These are phyloP conservation scores for Eustalomyia histrio DNA, from an alignment of 2,888 invertebrate species.

Conservation along the genomic window DNA sequence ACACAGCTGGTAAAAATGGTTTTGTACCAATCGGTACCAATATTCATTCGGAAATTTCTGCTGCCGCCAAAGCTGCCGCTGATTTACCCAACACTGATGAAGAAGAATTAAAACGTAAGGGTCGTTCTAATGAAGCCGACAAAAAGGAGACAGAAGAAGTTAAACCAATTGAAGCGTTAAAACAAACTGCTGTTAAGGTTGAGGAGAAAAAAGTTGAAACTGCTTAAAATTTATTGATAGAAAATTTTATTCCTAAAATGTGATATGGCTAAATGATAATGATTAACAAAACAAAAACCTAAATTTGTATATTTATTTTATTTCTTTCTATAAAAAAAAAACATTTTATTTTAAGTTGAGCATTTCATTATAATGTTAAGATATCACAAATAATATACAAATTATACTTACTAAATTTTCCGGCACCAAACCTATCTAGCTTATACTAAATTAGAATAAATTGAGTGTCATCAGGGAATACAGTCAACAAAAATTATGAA, in stretches of 20 bases:
- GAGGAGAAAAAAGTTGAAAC: constrained; percentile 10
- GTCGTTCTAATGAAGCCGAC: constrained; percentile 44
- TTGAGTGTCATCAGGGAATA: constrained; percentile 30
- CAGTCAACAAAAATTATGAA: neutral
- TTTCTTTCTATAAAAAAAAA: neutral
- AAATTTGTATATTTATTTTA: constrained; percentile 10
- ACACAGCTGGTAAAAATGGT: constrained; percentile 78
- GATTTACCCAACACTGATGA: constrained; percentile 69
- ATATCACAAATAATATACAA: neutral
- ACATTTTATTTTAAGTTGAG: constrained; percentile 2
- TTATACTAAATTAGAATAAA: too few species aligned
- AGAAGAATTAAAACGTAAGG: constrained; percentile 45
- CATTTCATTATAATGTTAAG: constrained; percentile 19
- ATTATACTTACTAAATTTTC: constrained; percentile 4
- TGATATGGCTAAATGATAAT: constrained; percentile 35
- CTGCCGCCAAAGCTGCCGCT: constrained; percentile 73
- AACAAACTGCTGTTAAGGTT: neutral
- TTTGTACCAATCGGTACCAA: constrained; percentile 77
- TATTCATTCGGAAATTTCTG: constrained; percentile 73
- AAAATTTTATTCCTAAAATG: constrained; percentile 11
- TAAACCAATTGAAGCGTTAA: neutral
- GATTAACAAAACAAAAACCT: constrained; percentile 16
- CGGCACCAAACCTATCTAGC: too few species aligned
- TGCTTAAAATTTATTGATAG: neutral
- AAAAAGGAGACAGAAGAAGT: constrained; percentile 18